phyloP scores from a whole-genome alignment of 2,797 vertebrate genomes.

The Coendou prehensilis region DNA sequence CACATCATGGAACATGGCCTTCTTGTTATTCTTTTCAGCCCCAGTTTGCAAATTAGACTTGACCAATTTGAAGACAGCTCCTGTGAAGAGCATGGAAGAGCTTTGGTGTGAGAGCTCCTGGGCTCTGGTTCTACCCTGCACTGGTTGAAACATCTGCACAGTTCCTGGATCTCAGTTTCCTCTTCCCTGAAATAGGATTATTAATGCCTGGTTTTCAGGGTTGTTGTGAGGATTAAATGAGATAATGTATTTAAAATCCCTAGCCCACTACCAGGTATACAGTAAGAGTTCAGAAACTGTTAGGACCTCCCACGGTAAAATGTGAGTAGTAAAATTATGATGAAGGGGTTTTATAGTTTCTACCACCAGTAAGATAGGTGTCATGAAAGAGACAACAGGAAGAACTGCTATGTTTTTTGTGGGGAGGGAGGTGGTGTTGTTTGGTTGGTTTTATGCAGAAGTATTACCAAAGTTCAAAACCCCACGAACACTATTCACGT shows the following conservation, averaged over 20 bases:
- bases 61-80: background rate
- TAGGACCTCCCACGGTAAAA: background rate
- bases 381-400: too few species aligned
- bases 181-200: conserved; percentile 12
- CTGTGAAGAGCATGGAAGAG: background rate
- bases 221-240: background rate
- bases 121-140: background rate
- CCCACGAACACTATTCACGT: background rate
- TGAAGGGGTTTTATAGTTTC: background rate
- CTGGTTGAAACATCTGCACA: background rate
- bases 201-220: conserved; percentile 9
- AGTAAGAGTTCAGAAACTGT: conserved; percentile 13
- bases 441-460: too few species aligned
- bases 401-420: too few species aligned
- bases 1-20: conserved; percentile 50
- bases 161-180: background rate
- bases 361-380: too few species aligned
- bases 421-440: too few species aligned
- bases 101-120: background rate
- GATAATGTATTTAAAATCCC: background rate
- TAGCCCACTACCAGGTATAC: background rate
- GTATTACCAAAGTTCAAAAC: too few species aligned
- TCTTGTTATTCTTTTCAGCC: background rate
- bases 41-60: background rate
- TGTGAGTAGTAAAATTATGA: background rate